A percentile compares a stretch with the other conserved stretches of the same genome.
Evolutionary conservation across 2,888 invertebrate genomes (phyloP).

Genomic region (Zelleria hepariella): DNA sequence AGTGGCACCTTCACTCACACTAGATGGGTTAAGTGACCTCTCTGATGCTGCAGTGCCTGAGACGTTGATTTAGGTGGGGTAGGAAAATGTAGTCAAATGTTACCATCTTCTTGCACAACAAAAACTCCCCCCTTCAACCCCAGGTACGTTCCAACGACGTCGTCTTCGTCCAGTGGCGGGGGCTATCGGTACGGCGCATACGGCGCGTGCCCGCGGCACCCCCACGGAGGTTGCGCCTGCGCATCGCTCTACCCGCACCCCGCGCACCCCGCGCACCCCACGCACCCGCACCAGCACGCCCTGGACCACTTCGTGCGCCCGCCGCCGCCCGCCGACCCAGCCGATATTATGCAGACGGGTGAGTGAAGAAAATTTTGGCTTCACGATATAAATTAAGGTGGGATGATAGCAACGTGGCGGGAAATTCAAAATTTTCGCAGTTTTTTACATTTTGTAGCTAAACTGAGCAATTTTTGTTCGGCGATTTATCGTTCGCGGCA

Average conservation of each 20-base stretch:
- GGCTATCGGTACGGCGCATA: conserved; percentile 71
- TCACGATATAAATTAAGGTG: not conserved
- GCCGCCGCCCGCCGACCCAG: conserved; percentile 60
- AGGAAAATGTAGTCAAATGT: too few relatives aligned
- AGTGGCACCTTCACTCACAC: too few relatives aligned
- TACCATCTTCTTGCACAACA: too few relatives aligned
- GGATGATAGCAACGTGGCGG: too few relatives aligned
- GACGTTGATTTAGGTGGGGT: too few relatives aligned
- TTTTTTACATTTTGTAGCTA: too few relatives aligned
- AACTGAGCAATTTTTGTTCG: too few relatives aligned
- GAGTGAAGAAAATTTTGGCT: conserved; percentile 5
- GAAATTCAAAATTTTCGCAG: not conserved
- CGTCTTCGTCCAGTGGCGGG: conserved; percentile 53
- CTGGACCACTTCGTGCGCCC: conserved; percentile 69
- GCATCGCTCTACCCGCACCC: conserved; percentile 63
- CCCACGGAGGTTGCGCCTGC: conserved; percentile 82
- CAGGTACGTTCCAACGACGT: conserved; percentile 75
- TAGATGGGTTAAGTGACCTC: too few relatives aligned
- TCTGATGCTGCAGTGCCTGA: too few relatives aligned
- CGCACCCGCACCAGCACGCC: conserved; percentile 69
- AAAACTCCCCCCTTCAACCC: conserved; percentile 15
- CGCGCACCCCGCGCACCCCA: conserved; percentile 62
- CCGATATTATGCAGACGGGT: conserved; percentile 68
- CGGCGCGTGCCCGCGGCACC: conserved; percentile 79
- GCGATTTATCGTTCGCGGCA: too few relatives aligned